Percentiles rank a stretch among this genome's conserved stretches.
Evolutionary conservation across 2,888 invertebrate species (phyloP).

Genomic region (Sarcophaga rosellei): DNA sequence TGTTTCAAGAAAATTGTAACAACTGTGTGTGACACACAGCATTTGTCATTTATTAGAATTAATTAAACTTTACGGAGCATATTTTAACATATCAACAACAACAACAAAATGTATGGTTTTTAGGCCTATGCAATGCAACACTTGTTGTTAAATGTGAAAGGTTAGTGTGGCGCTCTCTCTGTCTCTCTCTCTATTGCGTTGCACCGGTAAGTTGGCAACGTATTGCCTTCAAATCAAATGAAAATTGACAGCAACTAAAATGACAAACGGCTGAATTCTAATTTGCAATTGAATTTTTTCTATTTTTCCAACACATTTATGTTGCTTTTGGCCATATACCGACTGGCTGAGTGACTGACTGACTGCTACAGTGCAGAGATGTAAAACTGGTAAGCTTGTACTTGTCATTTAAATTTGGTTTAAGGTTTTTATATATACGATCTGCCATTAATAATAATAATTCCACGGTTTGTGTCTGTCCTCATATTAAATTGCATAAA

Average conservation of each 20-base stretch:
- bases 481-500: constrained; percentile 1
- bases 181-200: not conserved
- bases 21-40: constrained; percentile 17
- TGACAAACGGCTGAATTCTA: not conserved
- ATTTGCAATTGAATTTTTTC: not conserved
- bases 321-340: not conserved
- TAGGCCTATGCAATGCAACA: constrained; percentile 8
- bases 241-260: not conserved
- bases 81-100: not conserved
- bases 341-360: no score
- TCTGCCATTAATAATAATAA: no score
- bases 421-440: no score
- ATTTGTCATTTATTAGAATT: constrained; percentile 64
- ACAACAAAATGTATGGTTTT: no score
- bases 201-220: not conserved
- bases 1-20: constrained; percentile 9
- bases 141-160: constrained; percentile 48
- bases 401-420: no score
- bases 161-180: not conserved
- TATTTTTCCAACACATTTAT: not conserved
- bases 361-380: no score
- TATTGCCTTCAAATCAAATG: not conserved
- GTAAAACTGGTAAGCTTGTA: no score
- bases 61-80: constrained; percentile 42
- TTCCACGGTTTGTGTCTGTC: no score